Evolutionary conservation across 2,888 invertebrate species (phyloP).

Genomic region (Xestia xanthographa): DNA sequence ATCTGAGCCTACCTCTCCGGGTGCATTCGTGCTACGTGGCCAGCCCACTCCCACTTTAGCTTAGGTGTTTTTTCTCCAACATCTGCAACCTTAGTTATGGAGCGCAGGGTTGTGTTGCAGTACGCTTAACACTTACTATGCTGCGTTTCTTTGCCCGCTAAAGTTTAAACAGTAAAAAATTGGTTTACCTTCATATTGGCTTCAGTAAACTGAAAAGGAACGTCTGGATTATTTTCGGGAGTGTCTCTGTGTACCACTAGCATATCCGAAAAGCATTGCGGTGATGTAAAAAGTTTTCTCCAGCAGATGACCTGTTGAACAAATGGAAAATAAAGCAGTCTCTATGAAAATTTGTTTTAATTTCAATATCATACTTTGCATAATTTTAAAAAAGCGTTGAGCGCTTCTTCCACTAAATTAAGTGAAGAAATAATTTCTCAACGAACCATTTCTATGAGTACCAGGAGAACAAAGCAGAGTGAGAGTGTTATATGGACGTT

Average conservation of each 20-base stretch:
- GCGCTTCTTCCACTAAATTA: conserved; percentile 12
- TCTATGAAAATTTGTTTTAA: conserved; percentile 5
- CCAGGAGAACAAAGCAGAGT: background rate
- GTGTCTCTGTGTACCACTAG: conserved; percentile 81
- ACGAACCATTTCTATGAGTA: background rate
- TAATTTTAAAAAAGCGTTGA: conserved; percentile 1
- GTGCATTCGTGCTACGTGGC: background rate
- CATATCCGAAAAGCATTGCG: conserved; percentile 74
- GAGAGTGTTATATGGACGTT: background rate
- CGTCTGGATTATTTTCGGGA: conserved; percentile 76
- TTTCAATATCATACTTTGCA: conserved; percentile 19
- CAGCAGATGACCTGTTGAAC: conserved; percentile 64
- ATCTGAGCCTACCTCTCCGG: background rate
- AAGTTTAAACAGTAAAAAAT: background rate
- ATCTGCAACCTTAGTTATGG: background rate
- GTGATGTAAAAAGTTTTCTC: conserved; percentile 73
- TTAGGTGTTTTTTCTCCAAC: background rate
- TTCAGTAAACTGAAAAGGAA: conserved; percentile 84
- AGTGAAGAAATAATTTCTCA: conserved; percentile 10
- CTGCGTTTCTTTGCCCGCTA: background rate
- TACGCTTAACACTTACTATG: background rate
- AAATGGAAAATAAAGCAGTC: conserved; percentile 20
- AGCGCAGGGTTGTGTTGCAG: background rate
- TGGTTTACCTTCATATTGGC: conserved; percentile 80
- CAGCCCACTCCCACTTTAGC: background rate